Conservation (phyloP, 2,113 vertebrate genomes). For the Ranitomeya imitator region DNA sequence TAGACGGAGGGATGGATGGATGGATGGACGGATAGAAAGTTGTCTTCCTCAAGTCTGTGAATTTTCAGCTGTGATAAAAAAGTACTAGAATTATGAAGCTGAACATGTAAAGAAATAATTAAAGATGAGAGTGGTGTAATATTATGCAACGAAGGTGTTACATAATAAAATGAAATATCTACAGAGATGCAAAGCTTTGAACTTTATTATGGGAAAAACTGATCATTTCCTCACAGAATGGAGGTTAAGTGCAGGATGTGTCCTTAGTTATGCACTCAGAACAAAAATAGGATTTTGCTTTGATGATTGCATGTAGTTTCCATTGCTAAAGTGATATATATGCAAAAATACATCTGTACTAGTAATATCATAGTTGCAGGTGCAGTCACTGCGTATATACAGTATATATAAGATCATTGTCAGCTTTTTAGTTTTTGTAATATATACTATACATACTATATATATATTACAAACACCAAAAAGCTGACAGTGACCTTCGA, state of each 20-base stretch:
- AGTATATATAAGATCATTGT: no score
- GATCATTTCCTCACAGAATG: not conserved
- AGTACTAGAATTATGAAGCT: not conserved
- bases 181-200: not conserved
- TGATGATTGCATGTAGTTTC: not conserved
- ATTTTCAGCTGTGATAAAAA: no score
- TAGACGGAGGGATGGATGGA: no score
- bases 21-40: no score
- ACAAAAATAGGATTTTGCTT: not conserved
- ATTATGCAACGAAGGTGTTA: not conserved
- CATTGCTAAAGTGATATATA: not conserved
- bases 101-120: not conserved
- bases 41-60: no score
- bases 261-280: not conserved
- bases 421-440: no score
- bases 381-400: no score
- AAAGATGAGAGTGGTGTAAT: not conserved
- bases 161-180: conserved; percentile 3
- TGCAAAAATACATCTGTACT: not conserved
- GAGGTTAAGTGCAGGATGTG: conserved; percentile 12
- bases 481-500: no score
- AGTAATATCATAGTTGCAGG: no score
- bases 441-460: no score
- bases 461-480: no score
- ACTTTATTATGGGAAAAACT: not conserved